Conservation (phyloP, 2,797 vertebrate genomes). For the Sebastes nivosus region DNA sequence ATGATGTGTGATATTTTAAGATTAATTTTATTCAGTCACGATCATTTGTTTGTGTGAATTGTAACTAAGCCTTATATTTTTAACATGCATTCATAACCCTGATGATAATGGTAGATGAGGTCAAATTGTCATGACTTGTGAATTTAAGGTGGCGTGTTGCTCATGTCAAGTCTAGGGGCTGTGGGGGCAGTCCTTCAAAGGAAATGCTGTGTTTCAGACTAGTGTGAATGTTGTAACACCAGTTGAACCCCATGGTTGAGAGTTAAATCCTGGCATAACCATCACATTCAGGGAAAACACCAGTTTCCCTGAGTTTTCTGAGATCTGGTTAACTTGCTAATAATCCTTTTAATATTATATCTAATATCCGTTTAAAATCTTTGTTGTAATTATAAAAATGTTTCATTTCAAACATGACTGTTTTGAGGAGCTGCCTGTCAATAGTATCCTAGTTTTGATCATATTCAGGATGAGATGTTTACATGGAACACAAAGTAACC, state of each 20-base stretch:
- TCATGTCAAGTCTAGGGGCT: background rate
- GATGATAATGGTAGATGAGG: background rate
- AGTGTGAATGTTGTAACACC: background rate
- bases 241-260: background rate
- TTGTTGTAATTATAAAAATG: background rate
- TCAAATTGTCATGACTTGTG: background rate
- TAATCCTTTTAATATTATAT: background rate
- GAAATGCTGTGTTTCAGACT: background rate
- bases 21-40: background rate
- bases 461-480: background rate
- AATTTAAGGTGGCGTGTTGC: background rate
- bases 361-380: background rate
- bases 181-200: background rate
- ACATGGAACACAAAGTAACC: background rate
- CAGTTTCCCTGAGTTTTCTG: background rate
- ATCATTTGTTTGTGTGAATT: background rate
- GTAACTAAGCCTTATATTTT: background rate
- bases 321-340: background rate
- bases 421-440: background rate
- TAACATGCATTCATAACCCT: background rate
- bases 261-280: background rate
- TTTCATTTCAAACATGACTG: background rate
- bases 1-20: background rate
- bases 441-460: background rate
- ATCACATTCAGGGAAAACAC: background rate